phyloP scores from a whole-genome alignment of 64 coral and sea anemone genomes.

The Actinia equina region DNA sequence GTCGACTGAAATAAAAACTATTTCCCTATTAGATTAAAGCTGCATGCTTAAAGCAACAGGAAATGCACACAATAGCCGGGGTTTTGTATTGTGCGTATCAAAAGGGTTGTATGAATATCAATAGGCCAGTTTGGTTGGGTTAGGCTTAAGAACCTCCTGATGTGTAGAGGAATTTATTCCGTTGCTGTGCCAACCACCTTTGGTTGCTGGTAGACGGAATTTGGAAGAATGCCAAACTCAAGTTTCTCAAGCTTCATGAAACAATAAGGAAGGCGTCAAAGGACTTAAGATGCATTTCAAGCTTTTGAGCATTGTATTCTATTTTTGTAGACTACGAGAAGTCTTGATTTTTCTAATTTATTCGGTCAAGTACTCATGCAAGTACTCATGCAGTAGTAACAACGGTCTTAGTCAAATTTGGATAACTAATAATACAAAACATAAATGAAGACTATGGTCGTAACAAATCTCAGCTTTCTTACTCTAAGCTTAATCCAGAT shows the following conservation, averaged over 20 bases:
- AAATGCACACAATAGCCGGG: neutral
- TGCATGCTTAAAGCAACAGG: neutral
- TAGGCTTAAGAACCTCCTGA: neutral
- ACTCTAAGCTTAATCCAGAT: too few species aligned
- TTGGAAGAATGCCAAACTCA: constrained; percentile 1
- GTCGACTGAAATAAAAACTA: too few species aligned
- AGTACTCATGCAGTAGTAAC: neutral
- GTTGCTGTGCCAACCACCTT: constrained; percentile 10
- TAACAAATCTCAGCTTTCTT: too few species aligned
- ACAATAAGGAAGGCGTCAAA: neutral
- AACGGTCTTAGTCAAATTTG: neutral
- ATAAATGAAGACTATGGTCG: too few species aligned
- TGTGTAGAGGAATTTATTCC: neutral
- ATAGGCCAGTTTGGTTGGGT: neutral
- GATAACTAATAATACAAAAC: too few species aligned
- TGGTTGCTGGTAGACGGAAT: neutral
- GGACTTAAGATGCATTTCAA: neutral
- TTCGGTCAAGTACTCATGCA: neutral
- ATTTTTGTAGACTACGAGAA: neutral
- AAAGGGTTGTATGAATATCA: neutral
- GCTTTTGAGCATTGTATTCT: neutral
- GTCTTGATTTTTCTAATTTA: neutral
- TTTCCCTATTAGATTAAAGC: neutral
- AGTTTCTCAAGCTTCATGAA: neutral
- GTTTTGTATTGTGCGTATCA: neutral